Percentiles rank a stretch among this genome's conserved stretches.
These are phyloP conservation scores for Gouania willdenowi DNA, from an alignment of 2,797 vertebrate species.

Conservation along the genomic window DNA sequence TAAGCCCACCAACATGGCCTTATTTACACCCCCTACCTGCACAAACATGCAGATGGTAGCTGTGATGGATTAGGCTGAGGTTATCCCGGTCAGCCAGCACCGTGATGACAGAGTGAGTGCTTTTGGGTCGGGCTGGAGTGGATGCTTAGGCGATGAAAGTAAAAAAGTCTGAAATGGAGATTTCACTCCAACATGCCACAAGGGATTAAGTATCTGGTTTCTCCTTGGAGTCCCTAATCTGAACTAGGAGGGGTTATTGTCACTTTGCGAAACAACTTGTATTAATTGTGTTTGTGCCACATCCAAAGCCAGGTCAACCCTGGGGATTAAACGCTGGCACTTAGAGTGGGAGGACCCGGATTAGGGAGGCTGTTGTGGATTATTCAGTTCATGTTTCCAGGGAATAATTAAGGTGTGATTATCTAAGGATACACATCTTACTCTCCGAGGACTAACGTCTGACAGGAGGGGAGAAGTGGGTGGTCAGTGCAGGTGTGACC, in stretches of 20 bases:
- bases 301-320: conserved; percentile 65
- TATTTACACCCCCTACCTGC: conserved; percentile 71
- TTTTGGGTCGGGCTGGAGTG: conserved; percentile 32
- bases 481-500: conserved; percentile 64
- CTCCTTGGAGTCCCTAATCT: conserved; percentile 56
- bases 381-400: conserved; percentile 45
- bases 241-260: conserved; percentile 51
- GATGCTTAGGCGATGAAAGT: conserved; percentile 64
- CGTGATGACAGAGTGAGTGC: conserved; percentile 55
- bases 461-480: conserved; percentile 42
- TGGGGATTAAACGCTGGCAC: conserved; percentile 58
- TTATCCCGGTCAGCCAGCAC: conserved; percentile 55
- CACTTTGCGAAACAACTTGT: conserved; percentile 55
- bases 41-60: conserved; percentile 68
- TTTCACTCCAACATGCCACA: conserved; percentile 58
- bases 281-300: conserved; percentile 46
- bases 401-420: conserved; percentile 34
- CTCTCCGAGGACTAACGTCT: conserved; percentile 10
- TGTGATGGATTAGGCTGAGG: conserved; percentile 73
- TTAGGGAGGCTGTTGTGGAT: conserved; percentile 40
- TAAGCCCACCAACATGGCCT: conserved; percentile 62
- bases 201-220: conserved; percentile 68
- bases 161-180: conserved; percentile 48
- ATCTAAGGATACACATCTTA: conserved; percentile 9
- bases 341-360: conserved; percentile 53